Evolutionary conservation across 2,797 vertebrate species (phyloP), one percentile per base, ranked within the genome.

Genomic region (Eidolon dupreanum): DNA sequence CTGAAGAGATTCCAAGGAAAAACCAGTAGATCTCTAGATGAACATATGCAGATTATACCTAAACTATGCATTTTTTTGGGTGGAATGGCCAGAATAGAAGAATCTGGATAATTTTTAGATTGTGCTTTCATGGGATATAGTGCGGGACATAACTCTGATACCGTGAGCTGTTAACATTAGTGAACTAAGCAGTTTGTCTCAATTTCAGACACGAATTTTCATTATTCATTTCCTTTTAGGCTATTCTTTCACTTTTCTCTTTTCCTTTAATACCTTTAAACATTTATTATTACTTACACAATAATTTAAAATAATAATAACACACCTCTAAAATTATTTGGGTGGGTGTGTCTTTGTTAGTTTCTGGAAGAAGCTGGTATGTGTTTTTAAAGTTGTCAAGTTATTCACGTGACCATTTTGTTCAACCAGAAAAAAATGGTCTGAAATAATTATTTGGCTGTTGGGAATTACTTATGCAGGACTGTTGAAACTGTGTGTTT

Each of bases 221-320:
- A 73, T 66, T 81, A 51, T 81, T 88, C 17, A 70, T 89, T 66
- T 16, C 22, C 61, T 22, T 22, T 49, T 46, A 85, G 59, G 13
- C 83, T 16, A n/a, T 51, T 96, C 19, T 92, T 68, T 87, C 33
- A 19, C 28, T 94, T 87, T 87, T 88, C 82, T 92, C 36, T 78
- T 79, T 73, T 77, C 88, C 38, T 92, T 96, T 96, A 93, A 82
- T 88, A 46, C 46, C 87, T 90, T 92, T 93, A 86, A 63, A 63
- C 33, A 57, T 65, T 90, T 93, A 53, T 73, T 90, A 82, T 31
- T 82, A 94, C 87, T 94, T 83, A 92, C 24, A 68, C 46, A 87
- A 5, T 88, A 89, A 94, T 68, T 65, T 88, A 59, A 92, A 89
- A 82, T 82, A 96, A 79, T 46, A 89, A 65, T 65, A 88, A 57